These are phyloP conservation scores for Spodoptera littoralis DNA, from an alignment of 2,888 invertebrate genomes.

Conservation along the genomic window DNA sequence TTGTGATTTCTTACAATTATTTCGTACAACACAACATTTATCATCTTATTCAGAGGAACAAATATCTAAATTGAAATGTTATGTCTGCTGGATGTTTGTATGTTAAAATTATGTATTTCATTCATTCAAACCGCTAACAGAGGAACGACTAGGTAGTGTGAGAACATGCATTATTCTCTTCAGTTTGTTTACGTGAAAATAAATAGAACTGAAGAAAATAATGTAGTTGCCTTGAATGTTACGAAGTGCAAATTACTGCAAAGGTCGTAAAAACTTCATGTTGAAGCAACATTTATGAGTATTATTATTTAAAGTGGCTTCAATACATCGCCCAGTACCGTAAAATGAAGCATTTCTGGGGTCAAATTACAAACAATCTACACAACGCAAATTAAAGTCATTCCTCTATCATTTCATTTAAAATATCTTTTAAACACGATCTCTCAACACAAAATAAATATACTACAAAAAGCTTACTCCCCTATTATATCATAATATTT, in stretches of 20 bases:
- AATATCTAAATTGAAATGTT: constrained; percentile 39
- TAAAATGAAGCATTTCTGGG: constrained; percentile 8
- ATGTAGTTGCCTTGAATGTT: background rate
- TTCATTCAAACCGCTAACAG: constrained; percentile 34
- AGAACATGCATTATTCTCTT: constrained; percentile 13
- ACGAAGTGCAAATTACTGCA: background rate
- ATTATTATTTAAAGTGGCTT: background rate
- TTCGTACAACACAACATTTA: constrained; percentile 75
- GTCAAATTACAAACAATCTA: constrained; percentile 22
- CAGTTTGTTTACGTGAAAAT: constrained; percentile 10
- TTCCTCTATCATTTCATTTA: constrained; percentile 49
- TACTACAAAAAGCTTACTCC: constrained; percentile 70
- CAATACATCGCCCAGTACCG: background rate
- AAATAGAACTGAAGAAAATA: constrained; percentile 6
- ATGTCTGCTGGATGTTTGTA: constrained; percentile 40
- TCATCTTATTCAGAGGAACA: constrained; percentile 60
- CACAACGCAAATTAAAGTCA: constrained; percentile 52
- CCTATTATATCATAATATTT: constrained; percentile 51
- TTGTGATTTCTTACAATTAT: constrained; percentile 78
- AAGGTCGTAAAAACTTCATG: background rate
- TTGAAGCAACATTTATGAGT: background rate
- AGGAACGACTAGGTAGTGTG: constrained; percentile 1
- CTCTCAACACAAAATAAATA: constrained; percentile 80
- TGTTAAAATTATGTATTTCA: constrained; percentile 26
- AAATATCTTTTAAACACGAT: constrained; percentile 74